Evolutionary conservation across 2,113 vertebrate species (phyloP), one percentile per base, ranked within the genome.

Genomic region (Nesogale talazaci): DNA sequence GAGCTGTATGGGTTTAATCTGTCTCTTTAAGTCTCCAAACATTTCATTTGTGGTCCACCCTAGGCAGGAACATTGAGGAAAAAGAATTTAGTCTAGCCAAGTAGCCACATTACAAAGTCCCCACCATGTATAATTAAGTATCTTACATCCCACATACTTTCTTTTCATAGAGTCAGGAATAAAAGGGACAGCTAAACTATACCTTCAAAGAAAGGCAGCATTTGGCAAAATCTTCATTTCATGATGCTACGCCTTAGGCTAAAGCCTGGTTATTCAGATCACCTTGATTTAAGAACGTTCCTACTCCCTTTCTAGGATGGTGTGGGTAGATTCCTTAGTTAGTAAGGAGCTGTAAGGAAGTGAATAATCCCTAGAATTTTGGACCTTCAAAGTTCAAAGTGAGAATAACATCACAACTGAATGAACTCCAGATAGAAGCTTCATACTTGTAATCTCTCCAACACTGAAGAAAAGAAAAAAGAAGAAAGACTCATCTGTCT

Each of bases 1-100:
- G 59, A 61, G 59, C 6, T 22, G 22, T 23, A 61, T 3, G 59
- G 16, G 20, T 70, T 7, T 56, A 2, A 3, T 75, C 3, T 38
- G 67, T 86, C 42, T 20, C 25, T 82, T 42, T 79, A 38, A 6
- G 5, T 22, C 23, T 40, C 63, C 20, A 87, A 79, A 72, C 83
- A 16, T 82, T 90, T 82, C 31, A 52, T 90, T 82, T 38, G 42
- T 75, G n/a, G n/a, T 5, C 9, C 42, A 36, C 4, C 19, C 40
- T 76, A 52, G 38, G 6, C 4, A 80, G 61, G 92, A 84, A 67
- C 16, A 65, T 65, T 25, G 7, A 84, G n/a, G 63, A 92, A 94
- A 78, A 78, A 19, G 6, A 81, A 94, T 67, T 56, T 36, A 86
- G n/a, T 22, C 69, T 81, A 52, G 3, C 2, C 86, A 77, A 83